These are phyloP conservation scores for Rhinichthys osculus DNA, from an alignment of 2,797 vertebrate species.

Conservation along the genomic window DNA sequence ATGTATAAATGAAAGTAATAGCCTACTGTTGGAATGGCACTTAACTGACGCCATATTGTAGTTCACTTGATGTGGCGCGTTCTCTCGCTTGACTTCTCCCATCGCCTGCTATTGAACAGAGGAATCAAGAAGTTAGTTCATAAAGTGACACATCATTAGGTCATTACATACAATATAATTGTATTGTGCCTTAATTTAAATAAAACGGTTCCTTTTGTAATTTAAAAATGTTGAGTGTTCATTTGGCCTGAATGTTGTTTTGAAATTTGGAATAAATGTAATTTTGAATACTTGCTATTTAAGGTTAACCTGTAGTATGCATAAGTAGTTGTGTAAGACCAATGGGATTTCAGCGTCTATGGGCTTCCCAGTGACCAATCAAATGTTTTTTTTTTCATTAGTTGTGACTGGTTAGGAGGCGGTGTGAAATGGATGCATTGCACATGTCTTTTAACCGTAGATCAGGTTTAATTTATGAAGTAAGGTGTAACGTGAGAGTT, in stretches of 20 bases:
- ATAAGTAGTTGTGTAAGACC: background rate
- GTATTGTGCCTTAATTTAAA: constrained; percentile 66
- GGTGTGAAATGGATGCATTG: background rate
- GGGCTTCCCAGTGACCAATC: background rate
- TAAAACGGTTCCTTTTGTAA: constrained; percentile 47
- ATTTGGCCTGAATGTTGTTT: background rate
- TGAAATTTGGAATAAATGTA: background rate
- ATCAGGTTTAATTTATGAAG: background rate
- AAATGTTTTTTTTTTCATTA: background rate
- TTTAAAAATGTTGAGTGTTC: background rate
- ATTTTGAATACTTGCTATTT: background rate
- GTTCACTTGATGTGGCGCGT: background rate
- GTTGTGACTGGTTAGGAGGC: background rate
- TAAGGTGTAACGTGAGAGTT: background rate
- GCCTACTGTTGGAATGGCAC: background rate
- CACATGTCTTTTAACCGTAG: background rate
- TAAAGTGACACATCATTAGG: background rate
- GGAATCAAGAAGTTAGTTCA: background rate
- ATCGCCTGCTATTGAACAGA: background rate
- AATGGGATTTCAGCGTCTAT: background rate
- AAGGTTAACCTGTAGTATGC: background rate
- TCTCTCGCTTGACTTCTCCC: background rate
- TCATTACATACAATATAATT: background rate
- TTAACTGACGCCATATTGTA: background rate
- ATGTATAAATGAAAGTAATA: background rate